Conservation (phyloP, 2,888 invertebrate species). For the Eupeodes luniger region DNA sequence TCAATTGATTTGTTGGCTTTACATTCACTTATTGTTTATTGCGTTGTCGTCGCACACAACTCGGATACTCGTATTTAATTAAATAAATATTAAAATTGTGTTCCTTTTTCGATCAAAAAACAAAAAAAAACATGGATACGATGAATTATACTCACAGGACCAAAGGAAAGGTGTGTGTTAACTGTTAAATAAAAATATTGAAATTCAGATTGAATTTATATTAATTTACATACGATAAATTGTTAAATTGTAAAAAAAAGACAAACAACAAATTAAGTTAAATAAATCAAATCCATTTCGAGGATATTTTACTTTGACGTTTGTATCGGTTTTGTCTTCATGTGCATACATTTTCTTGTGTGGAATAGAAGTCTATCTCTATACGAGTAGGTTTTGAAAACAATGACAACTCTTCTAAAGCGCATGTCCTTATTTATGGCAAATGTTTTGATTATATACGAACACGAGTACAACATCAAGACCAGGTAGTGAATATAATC, state of each 20-base stretch:
- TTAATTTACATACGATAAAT: slow-evolving; percentile 12
- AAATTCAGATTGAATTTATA: neutral
- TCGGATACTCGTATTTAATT: slow-evolving; percentile 17
- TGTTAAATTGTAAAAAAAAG: neutral
- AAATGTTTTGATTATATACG: slow-evolving; percentile 43
- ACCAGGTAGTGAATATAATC: neutral
- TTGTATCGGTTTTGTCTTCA: slow-evolving; percentile 44
- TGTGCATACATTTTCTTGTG: slow-evolving; percentile 25
- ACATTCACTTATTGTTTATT: slow-evolving; percentile 36
- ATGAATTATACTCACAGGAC: slow-evolving; percentile 44
- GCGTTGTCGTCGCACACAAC: slow-evolving; percentile 1
- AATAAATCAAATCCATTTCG: slow-evolving; percentile 27
- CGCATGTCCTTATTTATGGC: slow-evolving; percentile 58
- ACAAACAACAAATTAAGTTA: too few relatives aligned
- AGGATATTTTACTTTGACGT: slow-evolving; percentile 54
- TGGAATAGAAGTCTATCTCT: neutral
- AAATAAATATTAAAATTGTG: neutral
- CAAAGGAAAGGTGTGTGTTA: slow-evolving; percentile 64
- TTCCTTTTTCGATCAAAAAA: neutral
- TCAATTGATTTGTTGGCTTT: slow-evolving; percentile 37
- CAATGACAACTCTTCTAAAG: slow-evolving; percentile 47
- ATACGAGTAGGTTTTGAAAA: slow-evolving; percentile 22
- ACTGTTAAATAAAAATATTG: neutral
- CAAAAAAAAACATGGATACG: slow-evolving; percentile 43
- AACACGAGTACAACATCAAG: neutral